phyloP scores from a whole-genome alignment of 2,888 invertebrate species.

The Orchesella flavescens region DNA sequence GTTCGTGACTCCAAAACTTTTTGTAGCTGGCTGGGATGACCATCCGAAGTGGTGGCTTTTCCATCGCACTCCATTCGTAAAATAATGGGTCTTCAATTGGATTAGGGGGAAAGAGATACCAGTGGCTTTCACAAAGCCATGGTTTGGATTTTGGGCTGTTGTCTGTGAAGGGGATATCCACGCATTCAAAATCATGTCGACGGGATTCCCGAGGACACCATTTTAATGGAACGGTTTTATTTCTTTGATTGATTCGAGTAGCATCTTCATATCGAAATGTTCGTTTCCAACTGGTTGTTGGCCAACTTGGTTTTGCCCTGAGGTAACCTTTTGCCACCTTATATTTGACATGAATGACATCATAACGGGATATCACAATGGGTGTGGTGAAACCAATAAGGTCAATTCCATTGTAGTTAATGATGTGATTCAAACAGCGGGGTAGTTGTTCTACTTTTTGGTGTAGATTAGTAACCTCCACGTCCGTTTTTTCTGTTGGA shows the following conservation, averaged over 20 bases:
- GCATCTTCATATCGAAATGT: too few species aligned
- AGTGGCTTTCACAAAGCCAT: too few species aligned
- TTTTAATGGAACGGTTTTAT: neutral
- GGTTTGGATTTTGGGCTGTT: too few species aligned
- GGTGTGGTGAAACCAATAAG: neutral
- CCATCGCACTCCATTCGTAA: neutral
- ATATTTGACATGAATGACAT: neutral
- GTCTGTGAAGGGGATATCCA: neutral
- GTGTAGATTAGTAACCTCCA: too few species aligned
- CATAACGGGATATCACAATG: neutral
- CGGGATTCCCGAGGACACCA: neutral
- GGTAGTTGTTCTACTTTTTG: too few species aligned
- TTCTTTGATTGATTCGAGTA: too few species aligned
- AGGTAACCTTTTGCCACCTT: neutral
- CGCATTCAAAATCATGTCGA: neutral
- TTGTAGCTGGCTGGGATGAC: neutral
- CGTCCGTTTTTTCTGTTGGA: too few species aligned
- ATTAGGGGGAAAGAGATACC: neutral
- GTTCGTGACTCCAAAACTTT: neutral
- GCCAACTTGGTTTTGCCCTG: neutral
- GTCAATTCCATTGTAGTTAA: neutral
- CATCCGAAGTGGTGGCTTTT: too few species aligned
- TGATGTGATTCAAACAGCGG: too few species aligned
- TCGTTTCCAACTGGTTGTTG: too few species aligned
- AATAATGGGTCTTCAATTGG: neutral